Evolutionary conservation across 1,140 invertebrate genomes (phyloP).

Genomic region (Drosophila malerkotliana): DNA sequence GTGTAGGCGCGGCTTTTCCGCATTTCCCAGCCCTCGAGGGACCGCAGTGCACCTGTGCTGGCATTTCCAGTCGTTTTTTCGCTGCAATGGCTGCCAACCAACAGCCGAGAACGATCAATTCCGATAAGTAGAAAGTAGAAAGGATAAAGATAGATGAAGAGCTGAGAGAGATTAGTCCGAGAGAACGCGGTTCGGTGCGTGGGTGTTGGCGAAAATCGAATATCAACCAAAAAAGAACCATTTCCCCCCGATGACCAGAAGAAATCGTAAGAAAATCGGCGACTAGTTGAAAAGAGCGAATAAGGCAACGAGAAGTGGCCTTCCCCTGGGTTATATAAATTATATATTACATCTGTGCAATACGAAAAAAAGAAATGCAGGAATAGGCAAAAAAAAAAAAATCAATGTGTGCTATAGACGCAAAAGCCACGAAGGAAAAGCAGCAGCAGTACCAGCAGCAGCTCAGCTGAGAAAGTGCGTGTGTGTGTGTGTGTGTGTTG

Average conservation of each 20-base stretch:
- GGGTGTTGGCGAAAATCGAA: constrained; percentile 26
- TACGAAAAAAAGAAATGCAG: constrained; percentile 24
- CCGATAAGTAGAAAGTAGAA: constrained; percentile 44
- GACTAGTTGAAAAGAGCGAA: constrained; percentile 24
- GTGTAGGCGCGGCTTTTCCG: constrained; percentile 27
- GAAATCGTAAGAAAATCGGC: constrained; percentile 27
- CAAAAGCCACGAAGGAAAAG: constrained; percentile 39
- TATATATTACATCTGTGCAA: constrained; percentile 19
- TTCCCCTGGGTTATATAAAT: constrained; percentile 40
- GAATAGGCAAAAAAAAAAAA: constrained; percentile 31
- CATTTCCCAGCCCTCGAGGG: constrained; percentile 21
- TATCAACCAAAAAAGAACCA: constrained; percentile 27
- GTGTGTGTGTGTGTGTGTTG: constrained; percentile 23
- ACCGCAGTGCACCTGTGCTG: constrained; percentile 41
- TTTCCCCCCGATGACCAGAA: constrained; percentile 8
- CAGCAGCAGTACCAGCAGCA: constrained; percentile 36
- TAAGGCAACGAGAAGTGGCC: constrained; percentile 30
- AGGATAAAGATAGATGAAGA: constrained; percentile 18
- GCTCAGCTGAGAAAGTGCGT: constrained; percentile 64
- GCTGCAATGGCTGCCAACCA: constrained; percentile 33
- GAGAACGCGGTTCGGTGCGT: constrained; percentile 10
- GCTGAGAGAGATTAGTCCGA: constrained; percentile 5
- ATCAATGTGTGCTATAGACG: constrained; percentile 67
- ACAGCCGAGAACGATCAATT: constrained; percentile 39
- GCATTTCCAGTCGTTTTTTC: constrained; percentile 37